Base-by-base conservation (phyloP, 2,113 vertebrate species). In the Hippocampus mohnikei region DNA sequence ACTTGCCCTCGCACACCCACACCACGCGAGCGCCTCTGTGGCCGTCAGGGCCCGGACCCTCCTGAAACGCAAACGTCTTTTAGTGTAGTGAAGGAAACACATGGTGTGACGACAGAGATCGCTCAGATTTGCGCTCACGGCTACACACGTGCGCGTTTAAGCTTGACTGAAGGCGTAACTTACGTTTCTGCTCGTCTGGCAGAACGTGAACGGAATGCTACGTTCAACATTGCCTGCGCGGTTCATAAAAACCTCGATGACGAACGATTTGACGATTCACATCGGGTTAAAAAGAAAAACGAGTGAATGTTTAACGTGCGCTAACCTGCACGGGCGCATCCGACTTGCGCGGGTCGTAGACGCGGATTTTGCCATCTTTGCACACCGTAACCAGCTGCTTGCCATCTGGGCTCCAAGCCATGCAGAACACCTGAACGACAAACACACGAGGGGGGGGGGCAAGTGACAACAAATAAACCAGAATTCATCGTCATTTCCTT, bases 341-440 rank as follows among this genome's bases (percentile, higher is more conserved):
- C 52, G 91, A 91, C 69, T 41, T 67, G 73, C 96, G 94, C 20
- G 97, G 96, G 65, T 95, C 92, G 0, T 95, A 99, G 72, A 98
- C 80, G 66, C 97, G 93, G 72, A 98, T 79, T 73, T 76, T 91
- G 2, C 94, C 93, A 0, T 99, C 97, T 84, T 96, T 99, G 88
- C 96, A 93, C 73, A 94, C 94, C 0, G 96, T 98, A 3, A 95
- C 95, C 86, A 99, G 80, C 40, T 93, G 88, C 77, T 91, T 94
- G 0, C 97, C 96, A 1, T 95, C 87, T 0, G 94, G 95, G 72
- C 95, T 98, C 97, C 97, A 98, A 3, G 95, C 94, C 88, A 98
- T 80, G 65, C 91, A 89, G 81, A 99, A 98, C 75, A 99, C 95
- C 97, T 99, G 72, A 81, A 42, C 13, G 72, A 11, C 12, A 70